phyloP scores from a whole-genome alignment of 2,888 invertebrate genomes.

The Syrphus vitripennis region DNA sequence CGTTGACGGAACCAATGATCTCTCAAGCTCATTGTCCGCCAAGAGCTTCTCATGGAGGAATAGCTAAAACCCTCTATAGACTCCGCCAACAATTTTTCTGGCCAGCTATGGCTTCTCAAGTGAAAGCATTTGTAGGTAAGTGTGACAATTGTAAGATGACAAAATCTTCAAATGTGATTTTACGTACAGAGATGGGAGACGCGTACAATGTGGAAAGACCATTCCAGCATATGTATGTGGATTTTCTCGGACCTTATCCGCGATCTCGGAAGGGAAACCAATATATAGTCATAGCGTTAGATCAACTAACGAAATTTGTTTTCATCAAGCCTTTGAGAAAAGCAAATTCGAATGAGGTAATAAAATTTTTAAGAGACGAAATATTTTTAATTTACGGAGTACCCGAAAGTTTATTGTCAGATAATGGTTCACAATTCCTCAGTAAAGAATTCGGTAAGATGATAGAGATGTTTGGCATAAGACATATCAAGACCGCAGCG shows the following conservation, averaged over 20 bases:
- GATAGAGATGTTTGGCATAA: too few species aligned
- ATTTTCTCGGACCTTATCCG: neutral
- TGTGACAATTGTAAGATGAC: neutral
- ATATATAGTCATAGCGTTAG: constrained; percentile 40
- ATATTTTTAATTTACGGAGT: too few species aligned
- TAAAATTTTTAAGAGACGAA: neutral
- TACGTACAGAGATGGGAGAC: constrained; percentile 52
- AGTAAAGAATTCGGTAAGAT: too few species aligned
- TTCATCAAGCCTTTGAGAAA: neutral
- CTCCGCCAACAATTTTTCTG: neutral
- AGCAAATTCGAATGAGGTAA: neutral
- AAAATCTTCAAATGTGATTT: neutral
- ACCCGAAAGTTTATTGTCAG: too few species aligned
- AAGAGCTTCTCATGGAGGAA: constrained; percentile 1
- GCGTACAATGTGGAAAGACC: constrained; percentile 9
- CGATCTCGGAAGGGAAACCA: neutral
- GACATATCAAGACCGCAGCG: too few species aligned
- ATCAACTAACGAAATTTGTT: constrained; percentile 43
- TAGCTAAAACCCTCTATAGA: neutral
- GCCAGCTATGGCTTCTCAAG: neutral
- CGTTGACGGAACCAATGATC: neutral
- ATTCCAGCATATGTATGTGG: constrained; percentile 38
- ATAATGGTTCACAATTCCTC: too few species aligned
- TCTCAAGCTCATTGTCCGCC: neutral
- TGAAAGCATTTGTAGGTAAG: neutral